phyloP scores from a whole-genome alignment of 92 coral and sea anemone species.

The Zoanthus sociatus region DNA sequence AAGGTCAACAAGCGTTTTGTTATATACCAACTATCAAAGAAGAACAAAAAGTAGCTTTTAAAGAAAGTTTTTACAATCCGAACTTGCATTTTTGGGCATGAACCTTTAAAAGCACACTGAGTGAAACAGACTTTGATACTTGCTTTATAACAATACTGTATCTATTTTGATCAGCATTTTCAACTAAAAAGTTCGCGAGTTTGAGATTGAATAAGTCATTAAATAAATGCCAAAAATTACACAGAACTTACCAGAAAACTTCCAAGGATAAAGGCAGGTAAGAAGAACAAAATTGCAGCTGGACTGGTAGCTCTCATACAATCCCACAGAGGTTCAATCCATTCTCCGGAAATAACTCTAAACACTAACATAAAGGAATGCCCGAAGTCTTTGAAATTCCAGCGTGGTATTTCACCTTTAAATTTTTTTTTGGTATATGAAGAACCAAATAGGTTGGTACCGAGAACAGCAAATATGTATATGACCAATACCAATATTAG shows the following conservation, averaged over 20 bases:
- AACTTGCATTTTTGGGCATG: no score
- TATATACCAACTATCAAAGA: no score
- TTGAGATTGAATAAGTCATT: no score
- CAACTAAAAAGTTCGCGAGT: no score
- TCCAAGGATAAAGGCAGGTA: slow-evolving; percentile 59
- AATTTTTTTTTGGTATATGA: slow-evolving; percentile 36
- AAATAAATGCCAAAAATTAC: no score
- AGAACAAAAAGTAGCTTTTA: no score
- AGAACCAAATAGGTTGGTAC: slow-evolving; percentile 57
- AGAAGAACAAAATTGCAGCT: slow-evolving; percentile 46
- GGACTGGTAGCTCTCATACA: slow-evolving; percentile 58
- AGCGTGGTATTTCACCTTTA: slow-evolving; percentile 43
- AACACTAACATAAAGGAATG: slow-evolving; percentile 65
- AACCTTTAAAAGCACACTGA: no score
- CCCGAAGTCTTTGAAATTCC: slow-evolving; percentile 61
- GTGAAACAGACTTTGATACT: no score
- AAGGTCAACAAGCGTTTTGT: no score
- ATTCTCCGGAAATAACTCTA: slow-evolving; percentile 56
- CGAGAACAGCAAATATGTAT: slow-evolving; percentile 60
- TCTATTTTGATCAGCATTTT: no score
- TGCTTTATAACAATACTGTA: no score
- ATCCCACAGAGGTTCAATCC: slow-evolving; percentile 68
- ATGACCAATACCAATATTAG: slow-evolving; percentile 48
- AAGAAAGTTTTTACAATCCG: no score
- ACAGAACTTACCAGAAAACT: slow-evolving; percentile 48